phyloP scores from a whole-genome alignment of 1,140 invertebrate species.

The Leguminivora glycinivorella region DNA sequence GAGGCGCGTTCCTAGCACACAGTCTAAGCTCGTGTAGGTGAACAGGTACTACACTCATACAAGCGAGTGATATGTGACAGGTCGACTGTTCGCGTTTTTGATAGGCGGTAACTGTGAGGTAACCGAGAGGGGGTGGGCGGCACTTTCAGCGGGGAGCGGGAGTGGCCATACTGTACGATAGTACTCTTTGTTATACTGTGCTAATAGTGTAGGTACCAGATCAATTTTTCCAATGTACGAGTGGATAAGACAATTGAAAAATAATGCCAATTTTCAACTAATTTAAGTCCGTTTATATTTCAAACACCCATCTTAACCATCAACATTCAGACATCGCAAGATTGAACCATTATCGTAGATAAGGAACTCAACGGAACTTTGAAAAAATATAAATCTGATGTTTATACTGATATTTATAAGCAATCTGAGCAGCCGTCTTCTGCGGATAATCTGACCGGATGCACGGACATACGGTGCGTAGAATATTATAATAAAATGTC shows the following conservation, averaged over 20 bases:
- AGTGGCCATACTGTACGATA: no score
- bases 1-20: no score
- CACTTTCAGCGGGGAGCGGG: no score
- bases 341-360: neutral
- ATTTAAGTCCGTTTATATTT: neutral
- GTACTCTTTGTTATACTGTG: no score
- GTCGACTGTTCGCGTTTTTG: no score
- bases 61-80: no score
- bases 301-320: neutral
- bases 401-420: neutral
- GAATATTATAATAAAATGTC: neutral
- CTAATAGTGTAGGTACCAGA: no score
- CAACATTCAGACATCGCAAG: neutral
- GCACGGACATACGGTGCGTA: neutral
- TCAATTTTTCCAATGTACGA: no score
- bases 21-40: no score
- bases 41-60: no score
- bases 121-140: no score
- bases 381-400: constrained; percentile 9
- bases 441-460: neutral
- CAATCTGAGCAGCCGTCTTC: neutral
- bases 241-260: neutral
- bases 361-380: neutral
- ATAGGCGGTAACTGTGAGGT: no score
- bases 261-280: neutral